Percentiles rank a stretch among this genome's conserved stretches.
Evolutionary conservation across 2,113 vertebrate genomes (phyloP).

Genomic region (Zosterops hypoxanthus): DNA sequence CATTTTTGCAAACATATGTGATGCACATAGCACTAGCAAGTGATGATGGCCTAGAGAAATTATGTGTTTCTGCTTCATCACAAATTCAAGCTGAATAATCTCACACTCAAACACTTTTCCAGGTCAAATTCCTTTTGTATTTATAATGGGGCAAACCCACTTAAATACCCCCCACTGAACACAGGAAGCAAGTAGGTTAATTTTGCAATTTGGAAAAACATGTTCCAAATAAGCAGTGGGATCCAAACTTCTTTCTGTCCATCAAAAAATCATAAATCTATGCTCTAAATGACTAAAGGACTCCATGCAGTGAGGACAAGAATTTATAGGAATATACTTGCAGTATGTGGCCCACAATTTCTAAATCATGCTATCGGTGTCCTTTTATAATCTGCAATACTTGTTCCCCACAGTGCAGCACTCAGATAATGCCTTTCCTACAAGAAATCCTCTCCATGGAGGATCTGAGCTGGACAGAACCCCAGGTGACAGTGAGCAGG

Average conservation of each 20-base stretch:
- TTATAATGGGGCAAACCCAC: not conserved
- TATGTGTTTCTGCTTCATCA: not conserved
- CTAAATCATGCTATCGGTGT: not conserved
- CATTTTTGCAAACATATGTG: constrained; percentile 5
- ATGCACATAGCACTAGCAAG: not conserved
- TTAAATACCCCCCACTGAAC: not conserved
- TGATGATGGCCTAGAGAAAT: not conserved
- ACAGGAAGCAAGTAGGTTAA: not conserved
- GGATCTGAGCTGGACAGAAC: not conserved
- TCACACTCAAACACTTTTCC: not conserved
- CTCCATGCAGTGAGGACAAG: not conserved
- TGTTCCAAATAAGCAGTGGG: not conserved
- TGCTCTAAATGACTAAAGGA: not conserved
- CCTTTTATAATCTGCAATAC: not conserved
- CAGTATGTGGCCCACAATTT: not conserved
- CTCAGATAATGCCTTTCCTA: not conserved
- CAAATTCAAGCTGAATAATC: not conserved
- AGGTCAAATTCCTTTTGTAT: not conserved
- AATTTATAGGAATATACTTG: not conserved
- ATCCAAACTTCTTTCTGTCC: not conserved
- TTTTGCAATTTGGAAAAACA: not conserved
- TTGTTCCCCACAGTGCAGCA: not conserved
- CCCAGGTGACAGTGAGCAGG: not conserved
- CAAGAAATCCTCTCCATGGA: not conserved
- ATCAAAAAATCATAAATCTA: not conserved